Evolutionary conservation across 2,113 vertebrate species (phyloP).

Genomic region (Phylloscopus whistleri): DNA sequence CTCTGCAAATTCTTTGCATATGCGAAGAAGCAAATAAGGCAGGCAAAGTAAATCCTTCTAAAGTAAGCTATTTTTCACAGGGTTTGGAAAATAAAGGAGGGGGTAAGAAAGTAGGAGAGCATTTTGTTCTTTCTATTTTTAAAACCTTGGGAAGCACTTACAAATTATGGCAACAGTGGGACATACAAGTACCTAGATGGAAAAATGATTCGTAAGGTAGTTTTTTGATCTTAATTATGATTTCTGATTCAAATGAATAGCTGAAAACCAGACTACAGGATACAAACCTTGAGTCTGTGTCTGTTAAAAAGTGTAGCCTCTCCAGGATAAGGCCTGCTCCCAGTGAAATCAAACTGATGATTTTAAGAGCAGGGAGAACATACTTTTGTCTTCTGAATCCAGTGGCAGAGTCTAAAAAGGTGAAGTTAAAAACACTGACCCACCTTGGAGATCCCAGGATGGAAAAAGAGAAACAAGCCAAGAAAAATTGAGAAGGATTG

Average conservation of each 20-base stretch:
- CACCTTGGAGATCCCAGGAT: neutral
- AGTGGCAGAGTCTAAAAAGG: neutral
- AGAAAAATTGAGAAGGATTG: neutral
- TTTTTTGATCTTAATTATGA: neutral
- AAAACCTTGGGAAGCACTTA: slow-evolving; percentile 39
- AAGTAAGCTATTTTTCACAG: slow-evolving; percentile 29
- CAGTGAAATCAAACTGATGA: neutral
- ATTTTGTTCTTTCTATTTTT: slow-evolving; percentile 63
- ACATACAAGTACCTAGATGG: neutral
- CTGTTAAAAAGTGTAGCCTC: neutral
- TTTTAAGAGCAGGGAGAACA: neutral
- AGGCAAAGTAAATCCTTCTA: slow-evolving; percentile 2
- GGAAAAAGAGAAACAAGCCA: slow-evolving; percentile 19
- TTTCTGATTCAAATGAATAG: neutral
- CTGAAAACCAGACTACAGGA: neutral
- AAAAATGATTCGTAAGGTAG: neutral
- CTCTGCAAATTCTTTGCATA: neutral
- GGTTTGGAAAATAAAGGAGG: slow-evolving; percentile 43
- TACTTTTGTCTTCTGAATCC: neutral
- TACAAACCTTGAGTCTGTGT: neutral
- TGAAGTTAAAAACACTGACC: neutral
- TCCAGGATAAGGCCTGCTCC: neutral
- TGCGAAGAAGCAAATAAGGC: slow-evolving; percentile 8
- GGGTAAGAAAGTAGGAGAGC: neutral
- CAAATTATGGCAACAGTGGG: neutral